Evolutionary conservation across 2,797 vertebrate species (phyloP), one percentile per base, ranked within the genome.

Genomic region (Hypotaenidia okinawae): DNA sequence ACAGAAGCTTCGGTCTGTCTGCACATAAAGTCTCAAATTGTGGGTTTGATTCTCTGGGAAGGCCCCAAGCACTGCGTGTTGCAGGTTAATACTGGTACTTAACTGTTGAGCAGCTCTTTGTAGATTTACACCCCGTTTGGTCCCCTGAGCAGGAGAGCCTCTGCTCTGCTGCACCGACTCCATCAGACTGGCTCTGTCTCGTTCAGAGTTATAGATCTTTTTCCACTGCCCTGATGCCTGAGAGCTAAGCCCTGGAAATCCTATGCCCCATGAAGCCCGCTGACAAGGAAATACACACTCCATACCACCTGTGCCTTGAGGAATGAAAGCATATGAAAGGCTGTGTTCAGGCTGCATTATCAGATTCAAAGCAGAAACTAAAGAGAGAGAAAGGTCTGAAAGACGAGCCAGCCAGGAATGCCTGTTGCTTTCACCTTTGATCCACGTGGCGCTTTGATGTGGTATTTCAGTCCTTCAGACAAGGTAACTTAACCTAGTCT

Each of bases 361-460:
- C 83, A 84, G 84, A 93, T 84, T 89, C 67, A 79, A 94, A 95
- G 93, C 43, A 84, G 74, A 84, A 94, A 89, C 72, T 37, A 73
- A 77, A 94, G 93, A 84, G 84, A 66, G n/a, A 89, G 87, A 76
- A 47, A 23, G 79, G 74, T 47, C 77, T 91, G 95, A 93, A 94
- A 90, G 32, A 68, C 7, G 59, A 77, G 62, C 58, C 52, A 80
- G 84, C 69, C 2, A 16, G 93, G 62, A 89, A 49, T 78, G 83
- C 74, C 61, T 94, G 84, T 87, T 68, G 61, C 82, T 88, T 92
- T 94, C 85, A 94, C 89, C 95, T 97, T 95, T 95, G 95, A 97
- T 91, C 78, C 89, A 75, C 23, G 6, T n/a, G 39, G 21, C 14
- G 47, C 87, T 90, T 83, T 89, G 78, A 96, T 87, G 82, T 94